Percentiles rank a stretch among this genome's conserved stretches.
Evolutionary conservation across 2,888 invertebrate genomes (phyloP).

Genomic region (Lottia scabra): DNA sequence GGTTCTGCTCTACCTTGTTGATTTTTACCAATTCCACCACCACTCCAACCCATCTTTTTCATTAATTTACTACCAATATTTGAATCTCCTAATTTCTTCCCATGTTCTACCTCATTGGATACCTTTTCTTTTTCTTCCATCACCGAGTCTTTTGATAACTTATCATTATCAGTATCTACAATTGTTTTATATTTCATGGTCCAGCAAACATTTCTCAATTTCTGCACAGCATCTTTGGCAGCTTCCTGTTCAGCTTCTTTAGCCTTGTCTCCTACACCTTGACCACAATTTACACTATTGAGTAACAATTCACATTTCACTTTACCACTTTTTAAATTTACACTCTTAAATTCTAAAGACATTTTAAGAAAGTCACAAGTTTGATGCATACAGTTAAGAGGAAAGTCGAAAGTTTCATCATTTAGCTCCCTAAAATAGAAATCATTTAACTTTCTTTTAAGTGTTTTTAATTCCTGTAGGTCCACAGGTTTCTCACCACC

Average conservation of each 20-base stretch:
- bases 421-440: neutral
- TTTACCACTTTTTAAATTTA: neutral
- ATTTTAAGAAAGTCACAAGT: constrained; percentile 59
- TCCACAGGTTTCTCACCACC: no score
- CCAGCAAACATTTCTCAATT: constrained; percentile 55
- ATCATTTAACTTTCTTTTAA: neutral
- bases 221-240: constrained; percentile 44
- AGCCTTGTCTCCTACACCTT: constrained; percentile 38
- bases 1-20: constrained; percentile 78
- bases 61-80: constrained; percentile 76
- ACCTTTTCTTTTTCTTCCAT: constrained; percentile 31
- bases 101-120: neutral
- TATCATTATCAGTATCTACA: constrained; percentile 45
- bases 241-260: constrained; percentile 46
- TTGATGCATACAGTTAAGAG: constrained; percentile 2
- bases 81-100: constrained; percentile 58
- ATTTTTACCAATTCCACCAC: constrained; percentile 78
- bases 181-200: constrained; percentile 57
- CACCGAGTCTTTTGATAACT: constrained; percentile 49
- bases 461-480: neutral
- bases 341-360: constrained; percentile 30
- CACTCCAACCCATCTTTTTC: constrained; percentile 80
- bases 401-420: neutral
- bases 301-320: constrained; percentile 43
- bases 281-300: constrained; percentile 43